Conservation (phyloP, 2,888 invertebrate species). For the Notodonta ziczac region DNA sequence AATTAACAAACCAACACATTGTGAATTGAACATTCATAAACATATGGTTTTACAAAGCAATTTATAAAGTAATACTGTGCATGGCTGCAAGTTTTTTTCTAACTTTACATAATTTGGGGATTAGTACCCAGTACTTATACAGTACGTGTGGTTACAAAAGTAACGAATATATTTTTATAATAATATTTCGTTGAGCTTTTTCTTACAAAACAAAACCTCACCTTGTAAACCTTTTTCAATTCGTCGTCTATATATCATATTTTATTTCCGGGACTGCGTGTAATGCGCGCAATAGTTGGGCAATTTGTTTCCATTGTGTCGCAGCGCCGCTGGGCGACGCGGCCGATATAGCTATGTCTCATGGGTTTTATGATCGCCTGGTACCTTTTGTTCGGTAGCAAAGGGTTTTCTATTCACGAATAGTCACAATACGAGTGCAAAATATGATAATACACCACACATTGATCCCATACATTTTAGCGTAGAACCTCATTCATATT, state of each 20-base stretch:
- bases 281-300: slow-evolving; percentile 29
- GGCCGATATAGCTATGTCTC: slow-evolving; percentile 4
- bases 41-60: too few relatives aligned
- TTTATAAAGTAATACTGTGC: too few relatives aligned
- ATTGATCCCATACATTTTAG: too few relatives aligned
- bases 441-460: too few relatives aligned
- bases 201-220: slow-evolving; percentile 1
- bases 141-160: too few relatives aligned
- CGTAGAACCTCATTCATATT: too few relatives aligned
- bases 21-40: too few relatives aligned
- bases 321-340: slow-evolving; percentile 7
- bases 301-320: slow-evolving; percentile 37
- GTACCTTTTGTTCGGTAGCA: slow-evolving; percentile 4
- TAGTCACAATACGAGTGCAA: too few relatives aligned
- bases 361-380: slow-evolving; percentile 14
- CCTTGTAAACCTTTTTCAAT: slow-evolving; percentile 15
- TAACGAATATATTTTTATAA: not conserved
- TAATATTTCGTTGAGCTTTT: not conserved
- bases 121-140: too few relatives aligned
- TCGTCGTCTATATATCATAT: slow-evolving; percentile 31
- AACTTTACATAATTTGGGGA: too few relatives aligned
- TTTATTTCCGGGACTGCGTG: slow-evolving; percentile 16
- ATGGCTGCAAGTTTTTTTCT: too few relatives aligned
- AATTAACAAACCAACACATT: too few relatives aligned
- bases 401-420: not conserved